Conservation (phyloP, 2,888 invertebrate species). For the Luffia ferchaultella region DNA sequence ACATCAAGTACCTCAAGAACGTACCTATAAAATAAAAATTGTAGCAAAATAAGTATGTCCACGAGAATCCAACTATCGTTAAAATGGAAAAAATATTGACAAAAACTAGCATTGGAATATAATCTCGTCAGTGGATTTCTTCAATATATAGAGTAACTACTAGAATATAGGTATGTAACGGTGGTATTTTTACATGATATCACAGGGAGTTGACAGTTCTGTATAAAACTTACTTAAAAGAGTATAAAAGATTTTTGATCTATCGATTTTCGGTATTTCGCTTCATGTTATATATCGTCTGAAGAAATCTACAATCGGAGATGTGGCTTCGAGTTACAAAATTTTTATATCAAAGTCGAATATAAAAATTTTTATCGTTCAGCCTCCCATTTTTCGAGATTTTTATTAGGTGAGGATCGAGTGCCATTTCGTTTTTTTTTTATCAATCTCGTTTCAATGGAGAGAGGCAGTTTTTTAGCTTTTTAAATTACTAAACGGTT, state of each 20-base stretch:
- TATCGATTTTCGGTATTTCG: background rate
- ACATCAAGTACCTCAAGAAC: constrained; percentile 56
- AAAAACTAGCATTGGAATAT: background rate
- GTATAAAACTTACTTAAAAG: background rate
- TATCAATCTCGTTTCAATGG: background rate
- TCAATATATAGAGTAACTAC: constrained; percentile 24
- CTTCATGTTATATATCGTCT: constrained; percentile 39
- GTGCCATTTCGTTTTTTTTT: background rate
- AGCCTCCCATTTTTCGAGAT: background rate
- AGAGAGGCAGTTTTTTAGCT: too few relatives aligned
- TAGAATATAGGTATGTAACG: constrained; percentile 1
- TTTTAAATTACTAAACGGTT: too few relatives aligned
- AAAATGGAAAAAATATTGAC: background rate
- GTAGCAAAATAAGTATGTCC: constrained; percentile 49
- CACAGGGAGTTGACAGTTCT: constrained; percentile 1
- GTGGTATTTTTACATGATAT: constrained; percentile 6
- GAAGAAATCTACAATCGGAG: constrained; percentile 60
- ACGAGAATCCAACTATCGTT: constrained; percentile 19
- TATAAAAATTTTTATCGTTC: background rate
- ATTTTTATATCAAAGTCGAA: background rate
- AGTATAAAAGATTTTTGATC: background rate
- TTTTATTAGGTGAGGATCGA: background rate
- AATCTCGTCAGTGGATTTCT: constrained; percentile 52
- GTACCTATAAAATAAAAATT: constrained; percentile 45
- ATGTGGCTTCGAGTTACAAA: constrained; percentile 8